Conservation (phyloP, 2,113 vertebrate species). For the Chiloscyllium plagiosum region DNA sequence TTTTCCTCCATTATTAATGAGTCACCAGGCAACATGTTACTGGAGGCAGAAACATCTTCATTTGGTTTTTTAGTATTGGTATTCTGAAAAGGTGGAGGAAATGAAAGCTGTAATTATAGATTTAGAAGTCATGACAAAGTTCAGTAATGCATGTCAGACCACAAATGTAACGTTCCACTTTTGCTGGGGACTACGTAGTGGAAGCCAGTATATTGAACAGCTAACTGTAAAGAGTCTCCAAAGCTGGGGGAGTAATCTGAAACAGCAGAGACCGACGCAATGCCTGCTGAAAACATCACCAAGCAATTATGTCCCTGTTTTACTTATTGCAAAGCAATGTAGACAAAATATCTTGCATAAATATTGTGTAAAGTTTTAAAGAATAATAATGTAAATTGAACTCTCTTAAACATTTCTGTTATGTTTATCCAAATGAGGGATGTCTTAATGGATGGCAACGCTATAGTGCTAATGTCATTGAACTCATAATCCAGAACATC, state of each 20-base stretch:
- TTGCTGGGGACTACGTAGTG: not conserved
- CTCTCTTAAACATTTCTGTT: not conserved
- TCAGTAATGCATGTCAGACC: not conserved
- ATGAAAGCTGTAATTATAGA: not conserved
- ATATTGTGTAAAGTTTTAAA: not conserved
- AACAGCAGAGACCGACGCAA: not conserved
- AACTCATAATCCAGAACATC: too few species aligned
- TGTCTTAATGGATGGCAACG: not conserved
- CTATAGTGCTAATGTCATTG: not conserved
- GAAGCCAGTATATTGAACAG: not conserved
- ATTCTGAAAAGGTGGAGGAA: not conserved
- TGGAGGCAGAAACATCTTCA: not conserved
- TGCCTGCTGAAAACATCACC: not conserved
- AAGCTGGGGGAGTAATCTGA: not conserved
- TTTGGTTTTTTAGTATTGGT: not conserved
- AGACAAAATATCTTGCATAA: not conserved
- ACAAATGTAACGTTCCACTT: not conserved
- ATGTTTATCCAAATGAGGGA: not conserved
- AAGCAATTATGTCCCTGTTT: not conserved
- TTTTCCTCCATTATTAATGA: slow-evolving; percentile 26
- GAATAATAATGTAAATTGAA: not conserved
- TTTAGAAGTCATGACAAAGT: not conserved
- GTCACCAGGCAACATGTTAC: not conserved
- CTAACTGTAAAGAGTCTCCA: not conserved
- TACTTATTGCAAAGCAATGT: not conserved